These are phyloP conservation scores for Gambusia affinis DNA, from an alignment of 2,113 vertebrate species.

Conservation along the genomic window DNA sequence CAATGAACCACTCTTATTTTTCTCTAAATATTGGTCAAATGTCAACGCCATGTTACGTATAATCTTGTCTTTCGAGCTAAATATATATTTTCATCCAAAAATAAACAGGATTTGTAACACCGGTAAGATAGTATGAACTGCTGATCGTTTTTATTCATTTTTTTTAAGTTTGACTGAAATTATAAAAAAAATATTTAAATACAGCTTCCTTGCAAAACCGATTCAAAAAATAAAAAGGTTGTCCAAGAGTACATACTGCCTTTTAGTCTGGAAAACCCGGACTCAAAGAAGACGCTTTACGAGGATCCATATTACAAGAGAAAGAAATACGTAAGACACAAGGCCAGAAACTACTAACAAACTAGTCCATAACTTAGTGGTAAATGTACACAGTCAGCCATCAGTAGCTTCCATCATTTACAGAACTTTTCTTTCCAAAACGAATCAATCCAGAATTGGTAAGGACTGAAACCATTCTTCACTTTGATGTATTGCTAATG, in stretches of 20 bases:
- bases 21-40: not conserved
- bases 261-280: not conserved
- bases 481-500: constrained; percentile 71
- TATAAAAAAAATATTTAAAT: not conserved
- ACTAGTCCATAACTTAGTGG: constrained; percentile 10
- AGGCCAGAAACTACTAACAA: constrained; percentile 14
- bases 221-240: not conserved
- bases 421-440: constrained; percentile 29
- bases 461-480: constrained; percentile 52
- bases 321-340: constrained; percentile 4
- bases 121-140: not conserved
- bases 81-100: not conserved
- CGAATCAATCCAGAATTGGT: constrained; percentile 45
- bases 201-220: not conserved
- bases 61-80: not conserved
- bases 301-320: not conserved
- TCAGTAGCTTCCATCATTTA: constrained; percentile 9
- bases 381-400: constrained; percentile 7
- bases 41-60: not conserved
- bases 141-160: too few relatives aligned
- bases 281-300: constrained; percentile 5
- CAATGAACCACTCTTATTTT: not conserved
- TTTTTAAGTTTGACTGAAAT: not conserved
- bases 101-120: not conserved
- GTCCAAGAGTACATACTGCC: not conserved